Conservation (phyloP, 2,797 vertebrate species). For the Hypotaenidia philippensis region DNA sequence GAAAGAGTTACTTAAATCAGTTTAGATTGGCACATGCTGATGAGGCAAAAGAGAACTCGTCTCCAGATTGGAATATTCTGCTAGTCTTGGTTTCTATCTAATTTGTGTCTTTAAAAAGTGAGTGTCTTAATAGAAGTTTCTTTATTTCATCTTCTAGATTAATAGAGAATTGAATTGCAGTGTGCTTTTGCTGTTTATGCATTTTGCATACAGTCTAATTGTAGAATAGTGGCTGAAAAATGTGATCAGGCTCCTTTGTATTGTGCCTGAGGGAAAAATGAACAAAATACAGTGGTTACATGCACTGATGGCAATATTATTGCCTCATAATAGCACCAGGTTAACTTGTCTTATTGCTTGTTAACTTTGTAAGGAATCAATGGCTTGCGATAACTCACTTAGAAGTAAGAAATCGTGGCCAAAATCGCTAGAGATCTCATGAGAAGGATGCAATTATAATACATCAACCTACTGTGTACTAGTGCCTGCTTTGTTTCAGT, state of each 20-base stretch:
- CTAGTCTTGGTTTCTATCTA: neutral
- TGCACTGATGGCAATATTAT: conserved; percentile 69
- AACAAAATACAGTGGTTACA: conserved; percentile 70
- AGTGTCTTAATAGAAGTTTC: neutral
- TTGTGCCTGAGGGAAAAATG: conserved; percentile 74
- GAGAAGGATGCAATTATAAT: conserved; percentile 33
- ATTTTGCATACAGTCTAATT: conserved; percentile 71
- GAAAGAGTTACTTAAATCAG: neutral
- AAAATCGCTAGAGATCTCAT: conserved; percentile 58
- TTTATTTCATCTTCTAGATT: conserved; percentile 52
- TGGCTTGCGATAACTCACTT: conserved; percentile 69
- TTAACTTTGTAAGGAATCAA: conserved; percentile 79
- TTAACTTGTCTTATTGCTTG: conserved; percentile 76
- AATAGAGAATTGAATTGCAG: conserved; percentile 26
- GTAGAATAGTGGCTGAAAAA: conserved; percentile 67
- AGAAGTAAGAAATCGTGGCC: conserved; percentile 57
- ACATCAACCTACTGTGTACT: neutral
- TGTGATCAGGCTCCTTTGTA: conserved; percentile 64
- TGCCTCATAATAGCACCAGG: conserved; percentile 55
- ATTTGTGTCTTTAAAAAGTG: conserved; percentile 8
- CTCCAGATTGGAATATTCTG: neutral
- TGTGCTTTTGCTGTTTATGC: conserved; percentile 37
- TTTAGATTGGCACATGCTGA: neutral
- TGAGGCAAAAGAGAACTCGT: neutral
- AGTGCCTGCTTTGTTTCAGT: neutral